Base-by-base conservation (phyloP, 2,113 vertebrate genomes). In the Siniperca knerii region DNA sequence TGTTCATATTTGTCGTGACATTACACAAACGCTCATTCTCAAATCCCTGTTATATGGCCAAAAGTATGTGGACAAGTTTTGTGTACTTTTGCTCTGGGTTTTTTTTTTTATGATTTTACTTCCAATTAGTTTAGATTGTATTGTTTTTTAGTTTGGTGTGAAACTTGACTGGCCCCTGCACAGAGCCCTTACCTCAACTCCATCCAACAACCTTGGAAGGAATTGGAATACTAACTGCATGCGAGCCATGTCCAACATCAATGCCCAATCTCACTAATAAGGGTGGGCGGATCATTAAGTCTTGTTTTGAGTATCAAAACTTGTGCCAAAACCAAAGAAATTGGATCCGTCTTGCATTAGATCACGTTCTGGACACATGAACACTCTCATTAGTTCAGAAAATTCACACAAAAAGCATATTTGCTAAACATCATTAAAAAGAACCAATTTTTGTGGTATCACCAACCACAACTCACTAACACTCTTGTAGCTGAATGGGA, bases 1-100 rank as follows among this genome's bases (percentile, higher is more conserved):
- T 40, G 9, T 58, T 82, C 29, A 20, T 67, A 52, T 82, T 70
- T 77, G 58, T 37, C 46, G 18, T n/a, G 68, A 82, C 62, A 68
- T 58, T 21, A 55, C 11, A 20, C 3, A 9, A 23, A 81, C 29
- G 20, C 48, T 9, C 48, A 52, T 37, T 4, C 40, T n/a, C 33
- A 20, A 46, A 37, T 58, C 50, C 48, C 35, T 6, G 7, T 1
- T 3, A 35, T 23, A 12, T 64, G 64, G 44, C 20, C 46, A 77
- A 62, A 29, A 29, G 29, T 29, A 52, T 74, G 52, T 52, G 52
- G 52, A 25, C 61, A 57, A 8, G 6, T 3, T 13, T 62, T 75
- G 42, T 35, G 7, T 35, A 50, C 20, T 6, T 60, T 25, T 62
- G 58, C 7, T 35, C 33, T 23, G 5, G 33, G 50, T 7, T 5